Base-by-base conservation (phyloP, 2,113 vertebrate genomes). In the Suricata suricatta region DNA sequence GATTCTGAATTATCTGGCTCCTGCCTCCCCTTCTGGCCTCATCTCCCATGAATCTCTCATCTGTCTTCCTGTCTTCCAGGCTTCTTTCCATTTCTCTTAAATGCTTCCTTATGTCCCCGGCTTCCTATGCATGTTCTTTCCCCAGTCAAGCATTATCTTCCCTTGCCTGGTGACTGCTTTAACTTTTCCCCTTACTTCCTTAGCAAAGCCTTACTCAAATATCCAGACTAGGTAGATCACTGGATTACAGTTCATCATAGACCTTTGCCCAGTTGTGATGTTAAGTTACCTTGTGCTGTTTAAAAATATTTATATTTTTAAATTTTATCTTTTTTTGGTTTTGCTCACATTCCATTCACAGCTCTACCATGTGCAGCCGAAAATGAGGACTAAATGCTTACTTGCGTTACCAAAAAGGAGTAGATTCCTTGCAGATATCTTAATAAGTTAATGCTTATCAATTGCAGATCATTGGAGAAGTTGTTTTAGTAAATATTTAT, bases 21-120 rank as follows among this genome's bases (percentile, higher is more conserved):
- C 31, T 17, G n/a, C 33, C 19, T n/a, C 12, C 1, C 10, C 0
- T 33, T 25, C 21, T 23, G 1, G 14, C 38, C 9, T 50, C 16
- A 13, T 83, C 4, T 84, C 21, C 63, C 50, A 41, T 14, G 15
- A 93, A 88, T 88, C 52, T 14, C 4, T 52, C 4, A 21, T 57
- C 41, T 79, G 2, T 13, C 44, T 82, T 95, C 3, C 9, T 3
- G 4, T n/a, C 66, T 68, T 68, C 12, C 15, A 21, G 6, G 3
- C 21, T 41, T 76, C 27, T 16, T 86, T 38, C 11, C 1, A 2
- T 38, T 52, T 16, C 14, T 93, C 15, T 8, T 27, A 33, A 84
- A 33, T 47, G 14, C 27, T 47, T 76, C 7, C 5, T 7, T 5
- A 0, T 21, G 10, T 38, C 14, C 35, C 3, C 27, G 16, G 2